Conservation (phyloP, 64 coral and sea anemone genomes). For the Anthopleura sola region DNA sequence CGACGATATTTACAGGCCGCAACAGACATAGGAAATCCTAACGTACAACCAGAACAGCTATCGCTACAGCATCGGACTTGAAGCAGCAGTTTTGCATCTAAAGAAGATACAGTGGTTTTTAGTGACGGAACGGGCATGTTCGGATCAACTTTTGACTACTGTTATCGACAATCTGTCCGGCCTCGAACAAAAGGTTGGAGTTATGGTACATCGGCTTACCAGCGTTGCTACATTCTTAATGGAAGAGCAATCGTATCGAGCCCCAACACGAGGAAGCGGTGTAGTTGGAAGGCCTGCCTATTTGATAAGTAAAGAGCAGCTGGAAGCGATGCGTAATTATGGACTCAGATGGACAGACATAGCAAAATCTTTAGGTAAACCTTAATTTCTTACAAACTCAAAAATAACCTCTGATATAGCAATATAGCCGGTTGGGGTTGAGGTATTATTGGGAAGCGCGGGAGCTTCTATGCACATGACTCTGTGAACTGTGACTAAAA, state of each 20-base stretch:
- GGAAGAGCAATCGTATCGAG: slow-evolving; percentile 18
- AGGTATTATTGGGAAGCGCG: no score
- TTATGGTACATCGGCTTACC: slow-evolving; percentile 21
- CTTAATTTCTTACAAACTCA: background rate
- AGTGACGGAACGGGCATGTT: background rate
- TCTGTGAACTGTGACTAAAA: background rate
- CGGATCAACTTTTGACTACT: background rate
- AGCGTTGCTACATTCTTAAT: slow-evolving; percentile 1
- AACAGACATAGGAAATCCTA: background rate
- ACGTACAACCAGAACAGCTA: slow-evolving; percentile 1
- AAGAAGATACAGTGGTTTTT: slow-evolving; percentile 21
- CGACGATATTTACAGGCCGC: slow-evolving; percentile 25
- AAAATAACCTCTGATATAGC: no score
- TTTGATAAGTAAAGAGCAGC: slow-evolving; percentile 31
- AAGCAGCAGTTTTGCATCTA: slow-evolving; percentile 23
- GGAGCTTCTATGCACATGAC: no score
- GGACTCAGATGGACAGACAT: slow-evolving; percentile 38
- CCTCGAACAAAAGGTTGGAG: slow-evolving; percentile 21
- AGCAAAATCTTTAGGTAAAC: slow-evolving; percentile 36
- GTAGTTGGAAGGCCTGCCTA: slow-evolving; percentile 21
- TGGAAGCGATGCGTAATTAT: slow-evolving; percentile 24
- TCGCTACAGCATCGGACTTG: background rate
- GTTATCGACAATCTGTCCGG: slow-evolving; percentile 16
- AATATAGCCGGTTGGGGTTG: no score
- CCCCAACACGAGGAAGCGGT: slow-evolving; percentile 6